Evolutionary conservation across 2,888 invertebrate genomes (phyloP), one percentile per base, ranked within the genome.

Genomic region (Altica lythri): DNA sequence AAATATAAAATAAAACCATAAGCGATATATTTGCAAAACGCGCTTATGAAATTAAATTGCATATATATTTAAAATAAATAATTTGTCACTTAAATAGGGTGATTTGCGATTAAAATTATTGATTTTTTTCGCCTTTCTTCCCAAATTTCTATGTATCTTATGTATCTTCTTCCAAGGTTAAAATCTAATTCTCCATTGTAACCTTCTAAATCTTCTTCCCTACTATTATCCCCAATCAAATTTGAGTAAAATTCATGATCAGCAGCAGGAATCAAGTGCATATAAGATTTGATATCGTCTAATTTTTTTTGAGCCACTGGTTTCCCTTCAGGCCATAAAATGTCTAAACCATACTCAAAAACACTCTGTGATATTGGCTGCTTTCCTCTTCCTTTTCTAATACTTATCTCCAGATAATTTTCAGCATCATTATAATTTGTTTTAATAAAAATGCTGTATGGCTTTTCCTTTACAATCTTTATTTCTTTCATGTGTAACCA

Each of bases 121-220:
- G 8, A 22, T 22, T 5, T 22, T 8, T 22, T 22, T 22, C 8
- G 4, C 22, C 22, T 22, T 22, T 22, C 22, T 22, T 22, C 22
- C 22, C 22, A 5, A 5, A 4, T 8, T 22, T 8, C 22, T 22
- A 5, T 22, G n/a, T n/a, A n/a, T n/a, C n/a, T n/a, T n/a, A n/a
- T n/a, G n/a, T n/a, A n/a, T n/a, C n/a, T n/a, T n/a, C n/a, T n/a
- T n/a, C n/a, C n/a, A n/a, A n/a, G n/a, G n/a, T n/a, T n/a, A n/a
- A n/a, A n/a, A n/a, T 51, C 51, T 10, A 51, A 5, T 34, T 34
- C 22, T 6, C 10, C 51, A 9, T 51, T 51, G 32, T 44, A 44
- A 16, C 44, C 51, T 16, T 34, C 6, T 32, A 51, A 10, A 25
- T 29, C 51, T 43, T 51, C 34, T 34, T 37, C 12, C 4, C n/a